Conservation (phyloP, 2,113 vertebrate species). For the Abramis brama region DNA sequence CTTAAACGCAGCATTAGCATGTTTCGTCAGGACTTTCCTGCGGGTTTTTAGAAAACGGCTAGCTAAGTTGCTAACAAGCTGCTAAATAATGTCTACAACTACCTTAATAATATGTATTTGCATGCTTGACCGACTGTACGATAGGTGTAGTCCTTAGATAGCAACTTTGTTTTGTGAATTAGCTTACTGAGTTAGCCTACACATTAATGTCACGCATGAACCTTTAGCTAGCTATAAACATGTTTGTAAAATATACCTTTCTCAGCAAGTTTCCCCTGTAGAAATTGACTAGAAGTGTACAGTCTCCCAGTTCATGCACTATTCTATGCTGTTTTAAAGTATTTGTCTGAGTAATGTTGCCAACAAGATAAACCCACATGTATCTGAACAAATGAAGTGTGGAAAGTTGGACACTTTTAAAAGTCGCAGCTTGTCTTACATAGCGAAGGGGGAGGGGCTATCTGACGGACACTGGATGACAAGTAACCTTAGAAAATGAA, state of each 20-base stretch:
- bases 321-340: too few relatives aligned
- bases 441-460: not conserved
- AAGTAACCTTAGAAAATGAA: not conserved
- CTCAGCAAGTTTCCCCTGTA: too few relatives aligned
- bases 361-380: not conserved
- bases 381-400: not conserved
- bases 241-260: not conserved
- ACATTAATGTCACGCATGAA: not conserved
- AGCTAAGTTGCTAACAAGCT: not conserved
- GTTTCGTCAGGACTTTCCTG: not conserved
- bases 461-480: not conserved
- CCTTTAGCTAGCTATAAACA: not conserved
- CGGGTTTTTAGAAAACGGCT: not conserved
- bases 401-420: not conserved
- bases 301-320: too few relatives aligned
- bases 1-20: not conserved
- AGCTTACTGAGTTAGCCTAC: not conserved
- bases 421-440: too few relatives aligned
- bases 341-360: not conserved
- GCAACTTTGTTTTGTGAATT: not conserved
- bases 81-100: not conserved
- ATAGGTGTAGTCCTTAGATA: not conserved
- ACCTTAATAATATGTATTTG: not conserved
- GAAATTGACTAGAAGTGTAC: too few relatives aligned
- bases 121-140: not conserved